phyloP scores from a whole-genome alignment of 2,113 vertebrate genomes.

The Macquaria australasica region DNA sequence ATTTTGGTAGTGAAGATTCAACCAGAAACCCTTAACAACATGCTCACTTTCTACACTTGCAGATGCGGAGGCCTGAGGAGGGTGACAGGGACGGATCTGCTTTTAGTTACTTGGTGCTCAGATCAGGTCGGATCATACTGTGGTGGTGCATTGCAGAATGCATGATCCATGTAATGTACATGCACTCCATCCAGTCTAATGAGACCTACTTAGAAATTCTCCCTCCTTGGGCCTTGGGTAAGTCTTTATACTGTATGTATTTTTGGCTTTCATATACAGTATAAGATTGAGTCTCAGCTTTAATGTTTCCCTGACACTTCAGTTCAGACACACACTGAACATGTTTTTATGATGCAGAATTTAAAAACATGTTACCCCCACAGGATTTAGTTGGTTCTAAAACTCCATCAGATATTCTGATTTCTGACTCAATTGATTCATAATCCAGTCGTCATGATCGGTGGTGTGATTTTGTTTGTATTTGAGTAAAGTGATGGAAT shows the following conservation, averaged over 20 bases:
- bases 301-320: conserved; percentile 1
- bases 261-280: background rate
- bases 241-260: conserved; percentile 57
- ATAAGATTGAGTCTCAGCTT: background rate
- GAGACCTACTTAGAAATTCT: conserved; percentile 87
- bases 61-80: conserved; percentile 87
- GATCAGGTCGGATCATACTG: conserved; percentile 86
- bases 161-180: conserved; percentile 94
- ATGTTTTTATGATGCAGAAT: conserved; percentile 27
- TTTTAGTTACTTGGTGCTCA: conserved; percentile 72
- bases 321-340: conserved; percentile 28
- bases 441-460: background rate
- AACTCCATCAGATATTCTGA: conserved; percentile 20
- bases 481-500: background rate
- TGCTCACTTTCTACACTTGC: conserved; percentile 24
- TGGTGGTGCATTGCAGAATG: conserved; percentile 94
- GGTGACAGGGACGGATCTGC: conserved; percentile 50
- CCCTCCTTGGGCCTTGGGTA: conserved; percentile 93
- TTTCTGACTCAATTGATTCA: conserved; percentile 15
- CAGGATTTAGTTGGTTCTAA: conserved; percentile 9
- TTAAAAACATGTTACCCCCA: conserved; percentile 16
- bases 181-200: conserved; percentile 92
- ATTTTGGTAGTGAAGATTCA: background rate
- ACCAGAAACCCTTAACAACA: background rate
- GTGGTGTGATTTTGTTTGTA: conserved; percentile 5